phyloP scores from a whole-genome alignment of 2,797 vertebrate genomes.

The Hydrolagus colliei region DNA sequence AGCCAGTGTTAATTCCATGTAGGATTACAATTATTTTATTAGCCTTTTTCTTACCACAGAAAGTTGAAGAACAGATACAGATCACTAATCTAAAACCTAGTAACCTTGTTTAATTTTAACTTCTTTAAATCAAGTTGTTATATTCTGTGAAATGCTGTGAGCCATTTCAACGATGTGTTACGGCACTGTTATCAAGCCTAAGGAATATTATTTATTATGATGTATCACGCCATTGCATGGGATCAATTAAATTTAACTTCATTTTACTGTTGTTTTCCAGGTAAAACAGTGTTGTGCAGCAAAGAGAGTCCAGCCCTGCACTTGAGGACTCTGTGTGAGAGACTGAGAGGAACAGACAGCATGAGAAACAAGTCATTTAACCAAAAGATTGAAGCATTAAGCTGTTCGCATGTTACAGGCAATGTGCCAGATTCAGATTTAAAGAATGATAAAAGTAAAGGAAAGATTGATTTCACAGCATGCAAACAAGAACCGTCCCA shows the following conservation, averaged over 20 bases:
- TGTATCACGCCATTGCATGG: too few relatives aligned
- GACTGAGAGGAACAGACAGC: conserved; percentile 58
- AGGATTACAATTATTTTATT: too few relatives aligned
- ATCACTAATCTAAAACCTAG: background rate
- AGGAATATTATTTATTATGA: too few relatives aligned
- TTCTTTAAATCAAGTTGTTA: too few relatives aligned
- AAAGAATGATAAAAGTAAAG: conserved; percentile 13
- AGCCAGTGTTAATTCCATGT: too few relatives aligned
- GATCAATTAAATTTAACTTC: background rate
- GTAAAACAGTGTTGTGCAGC: conserved; percentile 84
- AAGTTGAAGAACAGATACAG: too few relatives aligned
- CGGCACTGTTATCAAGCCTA: too few relatives aligned
- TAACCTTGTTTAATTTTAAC: too few relatives aligned
- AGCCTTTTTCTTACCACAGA: too few relatives aligned
- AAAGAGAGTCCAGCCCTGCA: conserved; percentile 79
- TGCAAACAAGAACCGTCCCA: background rate
- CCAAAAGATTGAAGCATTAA: conserved; percentile 25
- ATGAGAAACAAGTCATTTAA: conserved; percentile 35
- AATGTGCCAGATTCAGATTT: background rate
- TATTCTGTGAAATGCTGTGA: too few relatives aligned
- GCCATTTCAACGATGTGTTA: too few relatives aligned
- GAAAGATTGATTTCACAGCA: background rate
- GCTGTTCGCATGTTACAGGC: background rate
- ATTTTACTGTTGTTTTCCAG: conserved; percentile 47
- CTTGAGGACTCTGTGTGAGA: conserved; percentile 81